phyloP scores from a whole-genome alignment of 2,888 invertebrate species.

The Acrobasis repandana region DNA sequence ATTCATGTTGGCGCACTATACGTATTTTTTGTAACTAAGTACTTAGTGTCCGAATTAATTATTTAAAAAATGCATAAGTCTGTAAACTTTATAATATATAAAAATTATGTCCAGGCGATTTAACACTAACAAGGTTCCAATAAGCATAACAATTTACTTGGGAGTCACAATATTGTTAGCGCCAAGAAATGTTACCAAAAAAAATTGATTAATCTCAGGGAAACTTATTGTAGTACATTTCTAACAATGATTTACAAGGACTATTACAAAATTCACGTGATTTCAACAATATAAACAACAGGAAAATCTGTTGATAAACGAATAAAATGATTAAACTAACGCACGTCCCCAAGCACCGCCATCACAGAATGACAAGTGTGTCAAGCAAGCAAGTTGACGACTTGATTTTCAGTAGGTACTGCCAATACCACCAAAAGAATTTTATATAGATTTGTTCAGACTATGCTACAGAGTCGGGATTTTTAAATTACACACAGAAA shows the following conservation, averaged over 20 bases:
- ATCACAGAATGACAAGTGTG: constrained; percentile 62
- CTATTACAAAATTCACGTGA: constrained; percentile 35
- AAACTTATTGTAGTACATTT: constrained; percentile 45
- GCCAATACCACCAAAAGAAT: too few species aligned
- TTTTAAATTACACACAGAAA: too few species aligned
- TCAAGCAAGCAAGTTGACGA: too few species aligned
- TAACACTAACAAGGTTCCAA: constrained; percentile 58
- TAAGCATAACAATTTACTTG: constrained; percentile 56
- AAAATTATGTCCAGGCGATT: constrained; percentile 25
- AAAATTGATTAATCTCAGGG: constrained; percentile 45
- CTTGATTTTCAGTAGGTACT: too few species aligned
- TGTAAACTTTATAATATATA: constrained; percentile 21
- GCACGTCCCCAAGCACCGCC: constrained; percentile 77
- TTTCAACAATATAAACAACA: constrained; percentile 47
- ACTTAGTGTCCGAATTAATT: constrained; percentile 18
- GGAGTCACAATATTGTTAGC: constrained; percentile 65
- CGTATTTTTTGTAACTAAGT: constrained; percentile 29
- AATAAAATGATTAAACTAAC: constrained; percentile 60
- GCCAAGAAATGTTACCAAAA: constrained; percentile 54
- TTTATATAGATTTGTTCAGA: too few species aligned
- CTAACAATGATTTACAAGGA: constrained; percentile 34
- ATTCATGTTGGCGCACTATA: constrained; percentile 66
- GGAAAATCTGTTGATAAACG: constrained; percentile 56
- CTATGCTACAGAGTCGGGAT: too few species aligned
- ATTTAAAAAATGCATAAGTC: constrained; percentile 1